phyloP scores from a whole-genome alignment of 1,140 invertebrate species.

The Lordiphosa collinella region DNA sequence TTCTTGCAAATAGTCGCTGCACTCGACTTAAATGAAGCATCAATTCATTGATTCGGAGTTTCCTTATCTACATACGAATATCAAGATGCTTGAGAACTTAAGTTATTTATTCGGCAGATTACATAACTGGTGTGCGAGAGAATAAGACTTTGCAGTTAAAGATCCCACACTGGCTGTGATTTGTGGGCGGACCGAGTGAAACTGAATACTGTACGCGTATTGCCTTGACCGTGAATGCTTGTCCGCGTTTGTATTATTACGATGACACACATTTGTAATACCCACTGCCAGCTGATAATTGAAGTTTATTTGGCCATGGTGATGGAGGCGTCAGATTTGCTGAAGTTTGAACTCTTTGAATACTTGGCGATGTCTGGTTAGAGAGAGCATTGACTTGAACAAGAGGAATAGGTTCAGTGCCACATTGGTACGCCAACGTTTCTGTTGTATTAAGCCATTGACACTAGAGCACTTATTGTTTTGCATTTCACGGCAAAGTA shows the following conservation, averaged over 20 bases:
- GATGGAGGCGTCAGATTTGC: constrained; percentile 23
- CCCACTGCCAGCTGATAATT: constrained; percentile 6
- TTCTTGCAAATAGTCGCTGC: not conserved
- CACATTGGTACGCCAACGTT: not conserved
- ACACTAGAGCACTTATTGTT: not conserved
- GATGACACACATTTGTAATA: constrained; percentile 1
- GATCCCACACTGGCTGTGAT: constrained; percentile 24
- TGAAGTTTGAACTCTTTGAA: not conserved
- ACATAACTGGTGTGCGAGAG: no score
- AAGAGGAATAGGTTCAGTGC: not conserved
- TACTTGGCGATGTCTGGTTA: not conserved
- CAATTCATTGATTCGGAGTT: no score
- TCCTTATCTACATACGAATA: no score
- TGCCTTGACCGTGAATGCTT: constrained; percentile 44
- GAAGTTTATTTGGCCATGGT: not conserved
- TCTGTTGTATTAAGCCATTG: not conserved
- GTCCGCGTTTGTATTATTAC: constrained; percentile 1
- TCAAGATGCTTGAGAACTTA: no score
- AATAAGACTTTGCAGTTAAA: not conserved
- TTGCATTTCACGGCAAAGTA: not conserved
- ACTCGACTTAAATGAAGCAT: no score
- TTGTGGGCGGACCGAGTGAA: constrained; percentile 41
- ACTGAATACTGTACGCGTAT: not conserved
- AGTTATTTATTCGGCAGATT: no score
- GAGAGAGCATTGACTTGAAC: not conserved